Conservation (phyloP, 2,888 invertebrate species). For the Pristionchus arcanus region DNA sequence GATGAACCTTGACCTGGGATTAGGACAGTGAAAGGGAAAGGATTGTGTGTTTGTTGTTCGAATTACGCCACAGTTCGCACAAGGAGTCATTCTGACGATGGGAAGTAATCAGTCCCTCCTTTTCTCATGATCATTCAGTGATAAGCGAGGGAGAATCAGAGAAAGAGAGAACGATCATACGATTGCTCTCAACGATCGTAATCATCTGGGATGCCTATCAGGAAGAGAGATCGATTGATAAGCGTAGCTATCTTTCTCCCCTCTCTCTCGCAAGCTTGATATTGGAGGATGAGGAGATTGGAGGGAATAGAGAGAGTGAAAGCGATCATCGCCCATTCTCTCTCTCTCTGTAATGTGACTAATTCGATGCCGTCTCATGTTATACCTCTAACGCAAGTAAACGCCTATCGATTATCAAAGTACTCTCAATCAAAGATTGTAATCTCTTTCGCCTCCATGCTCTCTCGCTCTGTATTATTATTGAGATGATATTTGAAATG, state of each 20-base stretch:
- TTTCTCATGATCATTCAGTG: background rate
- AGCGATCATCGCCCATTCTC: conserved; percentile 38
- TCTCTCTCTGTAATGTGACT: conserved; percentile 44
- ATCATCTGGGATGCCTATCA: conserved; percentile 34
- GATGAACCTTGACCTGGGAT: conserved; percentile 45
- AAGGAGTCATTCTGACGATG: conserved; percentile 4
- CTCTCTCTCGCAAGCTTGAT: conserved; percentile 14
- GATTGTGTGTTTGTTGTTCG: background rate
- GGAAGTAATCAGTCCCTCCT: background rate
- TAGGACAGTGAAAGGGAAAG: conserved; percentile 3
- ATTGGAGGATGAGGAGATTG: conserved; percentile 33
- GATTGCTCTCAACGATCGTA: background rate
- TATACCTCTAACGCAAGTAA: background rate
- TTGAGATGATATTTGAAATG: background rate
- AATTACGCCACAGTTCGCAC: conserved; percentile 9
- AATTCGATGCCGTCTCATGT: conserved; percentile 47
- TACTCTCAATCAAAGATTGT: background rate
- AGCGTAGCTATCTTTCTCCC: background rate
- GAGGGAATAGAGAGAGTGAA: conserved; percentile 2
- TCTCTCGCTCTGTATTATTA: background rate
- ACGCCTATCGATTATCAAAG: conserved; percentile 24
- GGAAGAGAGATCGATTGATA: conserved; percentile 43
- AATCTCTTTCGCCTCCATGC: background rate
- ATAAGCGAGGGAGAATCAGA: background rate
- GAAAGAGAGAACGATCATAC: background rate